phyloP scores from a whole-genome alignment of 1,140 invertebrate genomes.

The Ruditapes philippinarum region DNA sequence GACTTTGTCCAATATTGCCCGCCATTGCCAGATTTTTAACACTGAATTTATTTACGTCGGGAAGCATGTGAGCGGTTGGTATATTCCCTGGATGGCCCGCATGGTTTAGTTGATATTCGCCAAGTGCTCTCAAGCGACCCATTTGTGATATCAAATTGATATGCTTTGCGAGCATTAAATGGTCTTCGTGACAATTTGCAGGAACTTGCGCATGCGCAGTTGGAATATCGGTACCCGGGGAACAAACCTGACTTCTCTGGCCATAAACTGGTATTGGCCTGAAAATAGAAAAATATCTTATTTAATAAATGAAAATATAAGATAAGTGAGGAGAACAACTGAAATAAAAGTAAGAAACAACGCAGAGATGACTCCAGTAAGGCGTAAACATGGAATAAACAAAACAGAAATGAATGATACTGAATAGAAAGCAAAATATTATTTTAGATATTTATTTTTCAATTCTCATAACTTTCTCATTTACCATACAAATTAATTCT shows the following conservation, averaged over 20 bases:
- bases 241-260: neutral
- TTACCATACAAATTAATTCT: too few species aligned
- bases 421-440: too few species aligned
- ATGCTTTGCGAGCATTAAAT: constrained; percentile 45
- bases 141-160: constrained; percentile 55
- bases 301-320: neutral
- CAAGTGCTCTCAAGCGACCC: constrained; percentile 21
- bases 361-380: too few species aligned
- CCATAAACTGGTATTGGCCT: constrained; percentile 67
- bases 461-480: too few species aligned
- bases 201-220: neutral
- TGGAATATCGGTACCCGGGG: neutral
- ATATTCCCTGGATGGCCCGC: neutral
- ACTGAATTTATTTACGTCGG: constrained; percentile 65
- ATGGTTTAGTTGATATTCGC: constrained; percentile 37
- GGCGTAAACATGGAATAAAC: too few species aligned
- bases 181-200: neutral
- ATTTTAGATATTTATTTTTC: too few species aligned
- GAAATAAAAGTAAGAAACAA: neutral
- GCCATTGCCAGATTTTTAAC: constrained; percentile 33
- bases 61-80: neutral
- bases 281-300: constrained; percentile 15
- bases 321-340: neutral
- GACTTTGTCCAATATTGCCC: neutral
- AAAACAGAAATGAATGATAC: too few species aligned